These are phyloP conservation scores for Centropus unirufus DNA, from an alignment of 2,113 vertebrate species.

Conservation along the genomic window DNA sequence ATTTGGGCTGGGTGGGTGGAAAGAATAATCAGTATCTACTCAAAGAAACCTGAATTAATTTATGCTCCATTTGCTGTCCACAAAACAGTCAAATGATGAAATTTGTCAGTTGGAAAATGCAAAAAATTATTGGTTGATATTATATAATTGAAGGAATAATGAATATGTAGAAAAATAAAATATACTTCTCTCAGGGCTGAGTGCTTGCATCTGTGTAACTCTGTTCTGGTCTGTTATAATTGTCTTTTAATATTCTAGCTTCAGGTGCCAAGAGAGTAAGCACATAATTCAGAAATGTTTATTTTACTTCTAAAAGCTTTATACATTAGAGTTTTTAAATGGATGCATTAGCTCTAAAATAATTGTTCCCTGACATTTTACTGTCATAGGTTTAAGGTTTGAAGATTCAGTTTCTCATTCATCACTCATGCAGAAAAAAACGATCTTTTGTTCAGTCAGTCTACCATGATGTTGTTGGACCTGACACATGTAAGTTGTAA, in stretches of 20 bases:
- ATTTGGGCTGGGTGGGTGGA: background rate
- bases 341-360: background rate
- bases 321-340: background rate
- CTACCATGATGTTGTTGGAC: background rate
- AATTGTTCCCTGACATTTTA: background rate
- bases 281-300: background rate
- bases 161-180: background rate
- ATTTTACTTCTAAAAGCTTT: background rate
- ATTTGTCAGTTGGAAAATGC: background rate
- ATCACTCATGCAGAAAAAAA: background rate
- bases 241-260: background rate
- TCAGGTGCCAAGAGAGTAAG: background rate
- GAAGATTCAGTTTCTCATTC: background rate
- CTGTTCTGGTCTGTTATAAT: background rate
- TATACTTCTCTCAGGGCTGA: background rate
- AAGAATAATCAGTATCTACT: background rate
- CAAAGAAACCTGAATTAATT: background rate
- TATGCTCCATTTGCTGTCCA: background rate
- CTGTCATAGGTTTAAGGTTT: background rate
- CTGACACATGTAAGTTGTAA: background rate
- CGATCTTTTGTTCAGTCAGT: background rate
- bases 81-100: background rate
- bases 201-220: background rate
- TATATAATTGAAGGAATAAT: background rate
- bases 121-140: background rate